Percentiles rank a stretch among this genome's conserved stretches.
phyloP scores from a whole-genome alignment of 2,113 vertebrate genomes.

The Orcinus orca region DNA sequence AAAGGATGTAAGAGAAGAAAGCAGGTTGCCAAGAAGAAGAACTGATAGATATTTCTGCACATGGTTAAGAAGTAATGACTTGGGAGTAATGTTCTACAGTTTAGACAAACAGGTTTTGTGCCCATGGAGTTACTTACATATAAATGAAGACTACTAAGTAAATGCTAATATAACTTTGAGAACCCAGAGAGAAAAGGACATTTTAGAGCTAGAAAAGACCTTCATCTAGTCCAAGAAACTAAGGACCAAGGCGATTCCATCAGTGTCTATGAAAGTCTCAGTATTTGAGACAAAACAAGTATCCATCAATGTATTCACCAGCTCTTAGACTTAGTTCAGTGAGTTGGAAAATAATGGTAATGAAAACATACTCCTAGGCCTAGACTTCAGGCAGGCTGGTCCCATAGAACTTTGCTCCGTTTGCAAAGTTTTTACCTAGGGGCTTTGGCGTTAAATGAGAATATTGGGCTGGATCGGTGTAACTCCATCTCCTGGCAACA shows the following conservation, averaged over 20 bases:
- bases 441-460: neutral
- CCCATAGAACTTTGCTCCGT: neutral
- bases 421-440: neutral
- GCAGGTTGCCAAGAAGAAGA: neutral
- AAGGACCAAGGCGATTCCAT: conserved; percentile 17
- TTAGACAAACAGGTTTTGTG: neutral
- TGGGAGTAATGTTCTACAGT: neutral
- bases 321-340: conserved; percentile 14
- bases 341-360: conserved; percentile 18
- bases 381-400: neutral
- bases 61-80: neutral
- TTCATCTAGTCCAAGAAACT: conserved; percentile 35
- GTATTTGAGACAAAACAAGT: conserved; percentile 9
- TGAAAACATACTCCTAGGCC: neutral
- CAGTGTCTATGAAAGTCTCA: neutral
- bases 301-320: neutral
- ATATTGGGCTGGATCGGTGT: neutral
- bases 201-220: neutral
- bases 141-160: neutral
- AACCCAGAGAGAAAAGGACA: neutral
- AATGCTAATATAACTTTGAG: conserved; percentile 6
- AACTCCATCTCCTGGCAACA: conserved; percentile 5
- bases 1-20: neutral
- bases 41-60: neutral
- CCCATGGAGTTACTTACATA: neutral